Conservation (phyloP, 1,140 invertebrate genomes). For the Meteorus sp. region DNA sequence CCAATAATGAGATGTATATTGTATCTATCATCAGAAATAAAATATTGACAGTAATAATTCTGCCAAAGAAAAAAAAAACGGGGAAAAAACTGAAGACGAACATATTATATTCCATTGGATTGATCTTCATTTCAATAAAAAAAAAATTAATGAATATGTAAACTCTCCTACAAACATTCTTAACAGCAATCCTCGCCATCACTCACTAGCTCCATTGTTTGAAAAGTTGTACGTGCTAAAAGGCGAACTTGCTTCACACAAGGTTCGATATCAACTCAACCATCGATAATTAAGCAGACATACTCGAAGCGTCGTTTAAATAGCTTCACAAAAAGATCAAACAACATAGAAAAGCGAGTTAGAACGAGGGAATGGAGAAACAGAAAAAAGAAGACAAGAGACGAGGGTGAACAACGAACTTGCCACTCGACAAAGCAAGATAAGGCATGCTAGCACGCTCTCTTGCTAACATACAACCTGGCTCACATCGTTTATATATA, state of each 20-base stretch:
- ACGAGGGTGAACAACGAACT: not conserved
- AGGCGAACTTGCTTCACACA: not conserved
- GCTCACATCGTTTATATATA: too few relatives aligned
- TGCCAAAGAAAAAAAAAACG: conserved; percentile 22
- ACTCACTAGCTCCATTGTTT: not conserved
- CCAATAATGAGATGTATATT: conserved; percentile 52
- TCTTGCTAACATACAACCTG: conserved; percentile 14
- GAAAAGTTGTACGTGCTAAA: not conserved
- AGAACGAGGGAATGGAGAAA: not conserved
- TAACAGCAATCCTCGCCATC: too few relatives aligned
- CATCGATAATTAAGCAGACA: conserved; percentile 17
- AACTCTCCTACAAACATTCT: too few relatives aligned
- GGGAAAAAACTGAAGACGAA: too few relatives aligned
- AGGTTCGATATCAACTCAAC: not conserved
- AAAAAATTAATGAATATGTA: not conserved
- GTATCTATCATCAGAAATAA: conserved; percentile 54
- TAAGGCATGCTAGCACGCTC: conserved; percentile 22
- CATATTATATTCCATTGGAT: not conserved
- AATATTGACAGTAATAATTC: conserved; percentile 43
- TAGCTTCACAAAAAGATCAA: not conserved
- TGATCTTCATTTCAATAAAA: not conserved
- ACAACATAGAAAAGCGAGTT: not conserved
- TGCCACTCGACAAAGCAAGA: conserved; percentile 13
- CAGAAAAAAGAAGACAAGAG: not conserved
- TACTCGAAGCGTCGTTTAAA: conserved; percentile 12